Conservation (phyloP, 2,113 vertebrate genomes). For the Nycticorax nycticorax region DNA sequence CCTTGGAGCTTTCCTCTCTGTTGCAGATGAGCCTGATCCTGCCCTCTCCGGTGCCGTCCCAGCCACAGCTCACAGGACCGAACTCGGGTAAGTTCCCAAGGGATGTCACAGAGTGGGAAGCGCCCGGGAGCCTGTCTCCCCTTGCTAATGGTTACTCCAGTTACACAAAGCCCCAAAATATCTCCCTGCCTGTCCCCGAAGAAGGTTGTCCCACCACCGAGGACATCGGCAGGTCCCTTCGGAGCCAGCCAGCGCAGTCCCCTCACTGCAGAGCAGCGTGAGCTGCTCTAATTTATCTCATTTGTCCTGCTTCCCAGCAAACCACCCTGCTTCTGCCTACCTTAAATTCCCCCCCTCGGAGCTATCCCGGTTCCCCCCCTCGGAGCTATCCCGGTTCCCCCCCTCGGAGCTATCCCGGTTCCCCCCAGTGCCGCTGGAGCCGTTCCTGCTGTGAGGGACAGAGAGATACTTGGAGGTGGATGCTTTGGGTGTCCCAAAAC, state of each 20-base stretch:
- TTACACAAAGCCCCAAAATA: not conserved
- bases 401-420: no score
- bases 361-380: not conserved
- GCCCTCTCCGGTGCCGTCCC: slow-evolving; percentile 69
- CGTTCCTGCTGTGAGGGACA: not conserved
- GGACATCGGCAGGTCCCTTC: not conserved
- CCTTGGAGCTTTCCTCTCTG: slow-evolving; percentile 57
- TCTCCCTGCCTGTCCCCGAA: not conserved
- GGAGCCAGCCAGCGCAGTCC: not conserved
- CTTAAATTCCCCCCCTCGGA: not conserved
- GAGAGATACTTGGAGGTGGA: not conserved
- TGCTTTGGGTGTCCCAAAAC: not conserved
- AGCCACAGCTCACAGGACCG: slow-evolving; percentile 58
- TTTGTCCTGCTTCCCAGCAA: not conserved
- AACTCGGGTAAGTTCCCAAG: slow-evolving; percentile 72
- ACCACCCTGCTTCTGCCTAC: not conserved
- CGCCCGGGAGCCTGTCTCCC: accelerated
- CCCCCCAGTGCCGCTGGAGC: accelerated
- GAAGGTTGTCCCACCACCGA: not conserved
- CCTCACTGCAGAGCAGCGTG: accelerated
- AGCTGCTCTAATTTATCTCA: not conserved
- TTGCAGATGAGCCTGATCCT: slow-evolving; percentile 74
- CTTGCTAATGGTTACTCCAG: not conserved
- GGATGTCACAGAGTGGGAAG: not conserved
- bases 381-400: not conserved